phyloP scores from a whole-genome alignment of 2,888 invertebrate genomes.

The Cryptocephalus moraei region DNA sequence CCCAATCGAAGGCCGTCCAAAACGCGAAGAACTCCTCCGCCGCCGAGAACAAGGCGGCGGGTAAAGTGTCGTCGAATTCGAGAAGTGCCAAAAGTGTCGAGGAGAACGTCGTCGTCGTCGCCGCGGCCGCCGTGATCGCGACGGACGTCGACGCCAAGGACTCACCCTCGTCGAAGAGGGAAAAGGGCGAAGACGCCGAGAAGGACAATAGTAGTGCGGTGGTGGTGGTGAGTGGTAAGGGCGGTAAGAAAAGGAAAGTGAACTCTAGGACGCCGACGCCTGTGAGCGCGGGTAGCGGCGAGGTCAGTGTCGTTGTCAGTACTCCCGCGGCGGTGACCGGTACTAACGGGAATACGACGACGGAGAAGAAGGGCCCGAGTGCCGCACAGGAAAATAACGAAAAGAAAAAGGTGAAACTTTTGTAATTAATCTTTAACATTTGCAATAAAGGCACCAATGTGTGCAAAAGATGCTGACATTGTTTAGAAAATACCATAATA shows the following conservation, averaged over 20 bases:
- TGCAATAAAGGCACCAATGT: too few relatives aligned
- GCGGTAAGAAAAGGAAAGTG: conserved; percentile 34
- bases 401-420: too few relatives aligned
- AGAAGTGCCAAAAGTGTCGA: background rate
- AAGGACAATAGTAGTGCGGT: too few relatives aligned
- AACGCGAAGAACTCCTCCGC: conserved; percentile 13
- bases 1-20: conserved; percentile 31
- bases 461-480: too few relatives aligned
- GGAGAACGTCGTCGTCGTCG: background rate
- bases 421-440: too few relatives aligned
- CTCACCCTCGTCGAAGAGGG: conserved; percentile 21
- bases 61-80: conserved; percentile 4
- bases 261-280: conserved; percentile 38
- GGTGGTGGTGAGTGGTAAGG: conserved; percentile 17
- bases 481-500: too few relatives aligned
- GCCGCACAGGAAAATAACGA: too few relatives aligned
- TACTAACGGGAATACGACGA: background rate
- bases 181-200: conserved; percentile 26
- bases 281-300: conserved; percentile 21
- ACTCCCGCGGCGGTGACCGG: background rate
- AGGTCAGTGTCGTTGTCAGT: background rate
- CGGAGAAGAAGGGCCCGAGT: background rate
- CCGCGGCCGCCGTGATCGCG: background rate
- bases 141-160: background rate
- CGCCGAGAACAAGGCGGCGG: background rate